Conservation (phyloP, 1,140 invertebrate genomes). For the Monochamus saltuarius region DNA sequence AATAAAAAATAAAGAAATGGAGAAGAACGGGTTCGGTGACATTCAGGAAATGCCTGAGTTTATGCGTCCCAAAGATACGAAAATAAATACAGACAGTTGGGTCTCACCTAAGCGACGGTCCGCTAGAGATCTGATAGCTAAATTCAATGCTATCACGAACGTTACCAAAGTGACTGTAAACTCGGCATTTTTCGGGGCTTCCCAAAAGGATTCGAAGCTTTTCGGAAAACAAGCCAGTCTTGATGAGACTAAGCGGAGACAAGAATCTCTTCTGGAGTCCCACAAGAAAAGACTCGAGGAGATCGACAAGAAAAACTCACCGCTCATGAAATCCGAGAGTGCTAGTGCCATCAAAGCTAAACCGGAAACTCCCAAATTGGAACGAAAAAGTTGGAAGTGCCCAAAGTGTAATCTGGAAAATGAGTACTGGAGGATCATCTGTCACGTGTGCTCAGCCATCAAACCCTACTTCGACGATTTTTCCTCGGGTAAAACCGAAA, state of each 20-base stretch:
- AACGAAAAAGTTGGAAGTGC: constrained; percentile 55
- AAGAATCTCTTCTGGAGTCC: constrained; percentile 35
- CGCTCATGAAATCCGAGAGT: constrained; percentile 46
- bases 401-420: constrained; percentile 59
- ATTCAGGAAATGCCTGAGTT: constrained; percentile 49
- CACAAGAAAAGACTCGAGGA: constrained; percentile 42
- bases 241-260: constrained; percentile 30
- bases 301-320: constrained; percentile 36
- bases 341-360: constrained; percentile 37
- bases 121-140: constrained; percentile 61
- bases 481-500: constrained; percentile 21
- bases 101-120: constrained; percentile 53
- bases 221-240: constrained; percentile 39
- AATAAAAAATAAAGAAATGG: constrained; percentile 56
- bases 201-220: constrained; percentile 37
- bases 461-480: constrained; percentile 52
- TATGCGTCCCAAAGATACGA: constrained; percentile 43
- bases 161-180: constrained; percentile 58
- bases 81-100: constrained; percentile 46
- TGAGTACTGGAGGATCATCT: constrained; percentile 58
- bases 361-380: constrained; percentile 39
- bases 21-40: constrained; percentile 39
- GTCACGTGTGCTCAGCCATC: constrained; percentile 57
- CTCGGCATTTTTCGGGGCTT: constrained; percentile 33
- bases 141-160: constrained; percentile 64